Evolutionary conservation across 2,888 invertebrate genomes (phyloP).

Genomic region (Drosophila vallismaia): DNA sequence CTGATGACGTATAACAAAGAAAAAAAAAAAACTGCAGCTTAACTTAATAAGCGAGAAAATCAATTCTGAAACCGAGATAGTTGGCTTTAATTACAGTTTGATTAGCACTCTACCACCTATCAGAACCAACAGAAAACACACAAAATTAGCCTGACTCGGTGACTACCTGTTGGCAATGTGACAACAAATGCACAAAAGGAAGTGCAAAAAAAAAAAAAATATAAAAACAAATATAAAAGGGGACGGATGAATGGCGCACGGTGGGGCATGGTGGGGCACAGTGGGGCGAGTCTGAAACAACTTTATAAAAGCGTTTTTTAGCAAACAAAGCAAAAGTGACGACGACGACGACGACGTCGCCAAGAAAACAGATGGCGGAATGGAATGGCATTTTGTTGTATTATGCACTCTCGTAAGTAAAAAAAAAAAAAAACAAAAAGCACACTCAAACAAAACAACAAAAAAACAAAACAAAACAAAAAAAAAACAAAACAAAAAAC

Average conservation of each 20-base stretch:
- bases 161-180: constrained; percentile 63
- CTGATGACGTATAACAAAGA: constrained; percentile 32
- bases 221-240: constrained; percentile 24
- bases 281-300: constrained; percentile 36
- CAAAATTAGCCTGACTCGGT: constrained; percentile 36
- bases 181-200: constrained; percentile 62
- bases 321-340: constrained; percentile 71
- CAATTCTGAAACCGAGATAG: background rate
- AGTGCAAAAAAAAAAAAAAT: constrained; percentile 42
- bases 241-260: background rate
- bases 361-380: constrained; percentile 71
- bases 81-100: constrained; percentile 26
- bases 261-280: constrained; percentile 9
- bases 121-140: background rate
- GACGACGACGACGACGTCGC: constrained; percentile 40
- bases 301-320: constrained; percentile 74
- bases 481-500: background rate
- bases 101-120: background rate
- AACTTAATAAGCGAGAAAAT: background rate
- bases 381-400: constrained; percentile 66
- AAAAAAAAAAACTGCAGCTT: constrained; percentile 1
- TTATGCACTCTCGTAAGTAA: constrained; percentile 39
- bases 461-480: constrained; percentile 2
- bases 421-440: constrained; percentile 13
- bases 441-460: constrained; percentile 12